phyloP scores from a whole-genome alignment of 64 coral and sea anemone genomes.

The Pocillopora damicornis region DNA sequence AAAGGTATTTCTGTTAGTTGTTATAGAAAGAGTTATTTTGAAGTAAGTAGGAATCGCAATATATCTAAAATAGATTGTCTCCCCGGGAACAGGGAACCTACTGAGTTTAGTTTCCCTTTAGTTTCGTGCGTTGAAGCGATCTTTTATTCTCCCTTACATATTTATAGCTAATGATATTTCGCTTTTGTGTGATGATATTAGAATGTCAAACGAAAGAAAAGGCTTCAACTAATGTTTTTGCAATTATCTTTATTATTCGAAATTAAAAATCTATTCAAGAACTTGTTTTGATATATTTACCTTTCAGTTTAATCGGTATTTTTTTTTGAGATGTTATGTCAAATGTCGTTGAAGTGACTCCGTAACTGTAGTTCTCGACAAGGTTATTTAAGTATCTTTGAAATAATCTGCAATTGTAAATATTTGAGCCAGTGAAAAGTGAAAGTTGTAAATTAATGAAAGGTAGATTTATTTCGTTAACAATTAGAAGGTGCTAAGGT shows the following conservation, averaged over 20 bases:
- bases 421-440: neutral
- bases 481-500: neutral
- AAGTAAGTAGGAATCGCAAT: neutral
- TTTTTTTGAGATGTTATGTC: too few relatives aligned
- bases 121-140: neutral
- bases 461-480: neutral
- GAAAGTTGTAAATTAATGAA: neutral
- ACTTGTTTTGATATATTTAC: too few relatives aligned
- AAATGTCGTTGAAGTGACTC: too few relatives aligned
- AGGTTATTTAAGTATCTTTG: too few relatives aligned
- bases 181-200: constrained; percentile 2
- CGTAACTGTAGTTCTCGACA: too few relatives aligned
- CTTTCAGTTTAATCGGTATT: too few relatives aligned
- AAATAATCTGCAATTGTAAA: too few relatives aligned
- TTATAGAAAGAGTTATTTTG: neutral
- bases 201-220: neutral
- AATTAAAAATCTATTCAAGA: too few relatives aligned
- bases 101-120: neutral
- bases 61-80: neutral
- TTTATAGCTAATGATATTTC: constrained; percentile 24
- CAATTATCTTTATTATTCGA: neutral
- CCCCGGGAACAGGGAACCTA: neutral
- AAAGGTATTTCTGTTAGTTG: neutral
- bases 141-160: neutral
- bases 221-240: neutral